These are phyloP conservation scores for Himalopsyche phryganea DNA, from an alignment of 1,140 invertebrate genomes.

Conservation along the genomic window DNA sequence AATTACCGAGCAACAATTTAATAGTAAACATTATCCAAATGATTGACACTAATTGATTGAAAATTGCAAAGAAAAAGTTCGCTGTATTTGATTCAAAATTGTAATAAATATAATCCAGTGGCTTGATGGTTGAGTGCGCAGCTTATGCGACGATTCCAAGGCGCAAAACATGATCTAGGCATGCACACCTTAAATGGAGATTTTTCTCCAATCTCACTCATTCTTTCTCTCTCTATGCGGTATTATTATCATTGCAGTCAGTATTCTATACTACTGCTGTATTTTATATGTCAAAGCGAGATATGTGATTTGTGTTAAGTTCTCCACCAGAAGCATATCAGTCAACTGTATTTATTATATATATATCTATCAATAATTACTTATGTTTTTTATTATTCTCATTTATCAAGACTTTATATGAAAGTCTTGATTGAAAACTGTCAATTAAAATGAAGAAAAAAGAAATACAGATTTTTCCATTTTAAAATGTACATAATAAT, in stretches of 20 bases:
- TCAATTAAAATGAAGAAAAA: no score
- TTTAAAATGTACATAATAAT: no score
- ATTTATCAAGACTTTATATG: no score
- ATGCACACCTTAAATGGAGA: slow-evolving; percentile 25
- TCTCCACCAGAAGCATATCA: no score
- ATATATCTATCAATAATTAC: no score
- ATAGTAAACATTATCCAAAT: slow-evolving; percentile 12
- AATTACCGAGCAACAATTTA: slow-evolving; percentile 14
- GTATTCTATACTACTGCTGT: no score
- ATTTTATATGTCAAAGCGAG: no score
- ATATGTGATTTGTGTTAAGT: no score
- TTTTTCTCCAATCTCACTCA: slow-evolving; percentile 23
- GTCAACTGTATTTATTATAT: no score
- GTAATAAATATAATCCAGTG: slow-evolving; percentile 4
- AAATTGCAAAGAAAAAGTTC: slow-evolving; percentile 13
- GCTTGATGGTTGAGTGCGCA: not conserved
- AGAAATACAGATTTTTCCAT: no score
- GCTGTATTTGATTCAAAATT: slow-evolving; percentile 7
- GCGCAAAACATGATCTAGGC: slow-evolving; percentile 8
- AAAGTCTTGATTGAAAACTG: no score
- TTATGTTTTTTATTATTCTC: no score
- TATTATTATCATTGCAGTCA: not conserved
- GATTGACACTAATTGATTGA: slow-evolving; percentile 33
- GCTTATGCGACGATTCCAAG: not conserved
- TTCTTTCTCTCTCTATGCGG: slow-evolving; percentile 1